Conservation (phyloP, 2,888 invertebrate genomes). For the Sphinx pinastri region DNA sequence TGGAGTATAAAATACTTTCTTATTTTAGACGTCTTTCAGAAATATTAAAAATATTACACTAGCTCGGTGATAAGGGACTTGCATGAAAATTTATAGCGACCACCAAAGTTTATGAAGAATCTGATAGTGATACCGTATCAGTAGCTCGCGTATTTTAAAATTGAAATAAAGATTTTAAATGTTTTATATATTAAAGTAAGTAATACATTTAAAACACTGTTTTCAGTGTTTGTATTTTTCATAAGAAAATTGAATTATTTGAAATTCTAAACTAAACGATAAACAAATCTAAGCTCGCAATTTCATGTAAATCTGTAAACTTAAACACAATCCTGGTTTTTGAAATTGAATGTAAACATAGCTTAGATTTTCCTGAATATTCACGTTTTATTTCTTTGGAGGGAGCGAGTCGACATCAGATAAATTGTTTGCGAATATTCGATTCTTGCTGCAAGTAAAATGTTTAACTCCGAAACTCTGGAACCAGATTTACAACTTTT, state of each 20-base stretch:
- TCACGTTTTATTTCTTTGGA: not conserved
- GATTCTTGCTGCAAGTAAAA: no score
- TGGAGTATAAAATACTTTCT: no score
- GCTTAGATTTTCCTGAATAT: not conserved
- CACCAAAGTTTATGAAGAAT: no score
- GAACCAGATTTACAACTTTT: not conserved
- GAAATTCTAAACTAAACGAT: slow-evolving; percentile 24
- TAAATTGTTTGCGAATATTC: no score
- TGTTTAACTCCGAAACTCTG: no score
- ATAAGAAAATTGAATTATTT: slow-evolving; percentile 21
- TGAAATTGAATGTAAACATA: slow-evolving; percentile 5
- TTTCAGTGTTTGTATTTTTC: slow-evolving; percentile 3
- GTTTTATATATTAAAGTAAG: not conserved
- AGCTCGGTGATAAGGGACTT: no score
- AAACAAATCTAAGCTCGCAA: slow-evolving; percentile 21
- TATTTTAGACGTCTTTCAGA: no score
- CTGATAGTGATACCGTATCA: no score
- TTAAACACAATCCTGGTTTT: slow-evolving; percentile 14
- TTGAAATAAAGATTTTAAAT: not conserved
- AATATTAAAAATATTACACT: no score
- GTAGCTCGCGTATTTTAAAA: no score
- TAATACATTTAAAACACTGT: not conserved
- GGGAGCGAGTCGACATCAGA: not conserved
- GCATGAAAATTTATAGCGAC: no score
- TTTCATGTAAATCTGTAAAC: slow-evolving; percentile 15